phyloP scores from a whole-genome alignment of 2,113 vertebrate species.

The Tachuris rubrigastra region DNA sequence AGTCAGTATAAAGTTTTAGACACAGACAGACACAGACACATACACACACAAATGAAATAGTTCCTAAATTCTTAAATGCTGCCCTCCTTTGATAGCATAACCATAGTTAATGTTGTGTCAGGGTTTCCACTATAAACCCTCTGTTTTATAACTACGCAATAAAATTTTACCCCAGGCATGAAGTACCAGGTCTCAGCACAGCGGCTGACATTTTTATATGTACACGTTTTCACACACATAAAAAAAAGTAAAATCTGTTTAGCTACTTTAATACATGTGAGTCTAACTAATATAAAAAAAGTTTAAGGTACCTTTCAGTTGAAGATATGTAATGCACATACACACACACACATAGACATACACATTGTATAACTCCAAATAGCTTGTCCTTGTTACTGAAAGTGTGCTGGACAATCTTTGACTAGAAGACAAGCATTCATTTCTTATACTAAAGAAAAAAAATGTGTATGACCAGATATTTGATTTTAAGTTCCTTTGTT shows the following conservation, averaged over 20 bases:
- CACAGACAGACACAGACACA: not conserved
- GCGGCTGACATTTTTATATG: conserved; percentile 56
- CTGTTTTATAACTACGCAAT: conserved; percentile 60
- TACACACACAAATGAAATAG: not conserved
- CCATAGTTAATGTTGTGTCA: conserved; percentile 57
- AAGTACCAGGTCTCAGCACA: conserved; percentile 51
- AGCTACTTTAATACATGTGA: conserved; percentile 16
- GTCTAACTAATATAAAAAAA: not conserved
- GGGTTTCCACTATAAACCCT: conserved; percentile 68
- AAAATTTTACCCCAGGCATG: conserved; percentile 62
- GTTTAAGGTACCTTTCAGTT: not conserved
- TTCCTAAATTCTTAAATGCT: conserved; percentile 46
- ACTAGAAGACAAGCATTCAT: not conserved
- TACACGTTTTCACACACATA: conserved; percentile 9
- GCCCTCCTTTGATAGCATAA: conserved; percentile 30
- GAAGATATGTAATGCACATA: not conserved
- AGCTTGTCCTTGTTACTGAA: not conserved
- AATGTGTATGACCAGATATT: not conserved
- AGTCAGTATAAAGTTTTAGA: not conserved
- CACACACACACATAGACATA: not conserved
- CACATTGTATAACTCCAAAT: not conserved
- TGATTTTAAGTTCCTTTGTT: not conserved
- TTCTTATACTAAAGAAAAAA: conserved; percentile 10
- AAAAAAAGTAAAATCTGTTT: not conserved
- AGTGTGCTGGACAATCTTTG: not conserved